Conservation (phyloP, 2,888 invertebrate species). For the Sinelater perroti region DNA sequence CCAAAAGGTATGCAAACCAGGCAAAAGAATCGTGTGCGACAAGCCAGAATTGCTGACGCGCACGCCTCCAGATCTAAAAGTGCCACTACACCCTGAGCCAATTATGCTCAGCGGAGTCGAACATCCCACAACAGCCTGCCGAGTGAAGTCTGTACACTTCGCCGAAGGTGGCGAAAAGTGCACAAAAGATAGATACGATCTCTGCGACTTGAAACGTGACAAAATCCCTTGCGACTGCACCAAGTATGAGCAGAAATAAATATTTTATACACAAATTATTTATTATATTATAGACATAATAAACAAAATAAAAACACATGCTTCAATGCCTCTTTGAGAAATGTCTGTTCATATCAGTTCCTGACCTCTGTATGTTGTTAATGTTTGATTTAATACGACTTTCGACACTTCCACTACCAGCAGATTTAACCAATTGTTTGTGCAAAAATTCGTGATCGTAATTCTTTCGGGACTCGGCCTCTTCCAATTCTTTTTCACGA, state of each 20-base stretch:
- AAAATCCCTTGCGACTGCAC: constrained; percentile 54
- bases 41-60: constrained; percentile 41
- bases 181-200: constrained; percentile 50
- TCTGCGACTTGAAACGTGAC: constrained; percentile 53
- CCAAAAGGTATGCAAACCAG: constrained; percentile 50
- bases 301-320: background rate
- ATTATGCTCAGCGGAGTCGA: constrained; percentile 53
- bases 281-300: constrained; percentile 12
- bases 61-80: constrained; percentile 28
- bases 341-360: constrained; percentile 81
- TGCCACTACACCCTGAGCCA: constrained; percentile 41
- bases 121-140: constrained; percentile 51
- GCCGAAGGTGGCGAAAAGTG: constrained; percentile 52
- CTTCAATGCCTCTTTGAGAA: constrained; percentile 67
- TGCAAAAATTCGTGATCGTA: constrained; percentile 65
- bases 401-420: constrained; percentile 77
- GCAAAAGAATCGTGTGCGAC: constrained; percentile 49
- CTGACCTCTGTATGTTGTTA: constrained; percentile 87
- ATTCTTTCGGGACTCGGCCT: constrained; percentile 58
- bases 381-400: constrained; percentile 87
- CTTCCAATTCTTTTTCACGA: constrained; percentile 66
- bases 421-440: constrained; percentile 72
- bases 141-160: constrained; percentile 52
- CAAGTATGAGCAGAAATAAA: constrained; percentile 13
- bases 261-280: background rate